phyloP scores from a whole-genome alignment of 92 coral and sea anemone genomes.

The Metridium senile region DNA sequence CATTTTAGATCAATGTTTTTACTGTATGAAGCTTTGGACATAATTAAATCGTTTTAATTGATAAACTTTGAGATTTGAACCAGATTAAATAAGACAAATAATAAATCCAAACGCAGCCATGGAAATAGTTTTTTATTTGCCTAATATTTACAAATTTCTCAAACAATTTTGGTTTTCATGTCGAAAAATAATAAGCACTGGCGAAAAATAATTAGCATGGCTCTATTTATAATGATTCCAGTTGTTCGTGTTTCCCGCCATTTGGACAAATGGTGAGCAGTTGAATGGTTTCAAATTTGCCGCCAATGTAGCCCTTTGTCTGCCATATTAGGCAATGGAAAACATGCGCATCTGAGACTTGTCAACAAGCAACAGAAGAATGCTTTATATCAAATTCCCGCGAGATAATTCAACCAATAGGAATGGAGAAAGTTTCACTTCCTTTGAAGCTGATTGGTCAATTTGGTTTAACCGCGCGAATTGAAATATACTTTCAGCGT shows the following conservation, averaged over 20 bases:
- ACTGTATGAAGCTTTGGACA: no score
- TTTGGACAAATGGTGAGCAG: not conserved
- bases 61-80: no score
- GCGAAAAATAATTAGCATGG: no score
- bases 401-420: constrained; percentile 57
- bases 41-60: no score
- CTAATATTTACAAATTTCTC: no score
- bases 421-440: constrained; percentile 5
- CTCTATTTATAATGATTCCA: not conserved
- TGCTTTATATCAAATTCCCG: constrained; percentile 51
- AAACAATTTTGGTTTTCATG: no score
- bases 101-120: no score
- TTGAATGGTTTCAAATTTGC: constrained; percentile 30
- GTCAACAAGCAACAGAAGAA: constrained; percentile 31
- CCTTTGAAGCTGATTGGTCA: constrained; percentile 62
- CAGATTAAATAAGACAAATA: no score
- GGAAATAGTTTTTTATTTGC: no score
- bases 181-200: no score
- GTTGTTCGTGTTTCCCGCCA: not conserved
- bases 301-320: constrained; percentile 39
- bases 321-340: constrained; percentile 28
- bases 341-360: constrained; percentile 31
- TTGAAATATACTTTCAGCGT: constrained; percentile 56
- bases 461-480: constrained; percentile 62
- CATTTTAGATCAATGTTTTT: no score